phyloP scores from a whole-genome alignment of 2,888 invertebrate species.

The Drosophila quinaria region DNA sequence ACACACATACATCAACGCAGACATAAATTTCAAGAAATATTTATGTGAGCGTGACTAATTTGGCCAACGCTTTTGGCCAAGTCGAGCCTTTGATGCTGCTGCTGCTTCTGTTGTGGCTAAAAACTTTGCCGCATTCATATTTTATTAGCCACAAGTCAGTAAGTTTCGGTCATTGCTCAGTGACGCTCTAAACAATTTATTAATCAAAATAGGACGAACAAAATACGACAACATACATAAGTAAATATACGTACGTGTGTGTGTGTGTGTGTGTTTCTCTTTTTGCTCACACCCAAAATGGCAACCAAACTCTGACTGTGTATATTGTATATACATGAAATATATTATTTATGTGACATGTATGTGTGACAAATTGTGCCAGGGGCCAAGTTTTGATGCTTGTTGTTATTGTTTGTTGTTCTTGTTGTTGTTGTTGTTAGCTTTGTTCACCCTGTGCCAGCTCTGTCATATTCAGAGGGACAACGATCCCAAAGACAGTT shows the following conservation, averaged over 20 bases:
- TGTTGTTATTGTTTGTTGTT: conserved; percentile 33
- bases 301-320: not conserved
- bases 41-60: conserved; percentile 78
- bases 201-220: conserved; percentile 68
- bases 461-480: conserved; percentile 37
- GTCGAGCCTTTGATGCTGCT: conserved; percentile 66
- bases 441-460: conserved; percentile 23
- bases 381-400: conserved; percentile 70
- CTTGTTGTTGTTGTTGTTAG: conserved; percentile 24
- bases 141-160: conserved; percentile 78
- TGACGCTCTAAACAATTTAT: conserved; percentile 77
- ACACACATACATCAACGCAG: conserved; percentile 60
- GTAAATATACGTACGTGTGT: not conserved
- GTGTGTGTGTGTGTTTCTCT: not conserved
- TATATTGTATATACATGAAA: conserved; percentile 19
- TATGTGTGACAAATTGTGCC: conserved; percentile 80
- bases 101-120: conserved; percentile 33
- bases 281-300: conserved; percentile 14
- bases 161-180: conserved; percentile 70
- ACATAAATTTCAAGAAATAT: conserved; percentile 70
- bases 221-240: conserved; percentile 15
- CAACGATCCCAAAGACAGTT: conserved; percentile 30
- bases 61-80: conserved; percentile 51
- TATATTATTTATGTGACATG: conserved; percentile 74
- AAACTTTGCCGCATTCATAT: conserved; percentile 75